Evolutionary conservation across 2,797 vertebrate genomes (phyloP), one percentile per base, ranked within the genome.

Genomic region (Buceros bicornis): DNA sequence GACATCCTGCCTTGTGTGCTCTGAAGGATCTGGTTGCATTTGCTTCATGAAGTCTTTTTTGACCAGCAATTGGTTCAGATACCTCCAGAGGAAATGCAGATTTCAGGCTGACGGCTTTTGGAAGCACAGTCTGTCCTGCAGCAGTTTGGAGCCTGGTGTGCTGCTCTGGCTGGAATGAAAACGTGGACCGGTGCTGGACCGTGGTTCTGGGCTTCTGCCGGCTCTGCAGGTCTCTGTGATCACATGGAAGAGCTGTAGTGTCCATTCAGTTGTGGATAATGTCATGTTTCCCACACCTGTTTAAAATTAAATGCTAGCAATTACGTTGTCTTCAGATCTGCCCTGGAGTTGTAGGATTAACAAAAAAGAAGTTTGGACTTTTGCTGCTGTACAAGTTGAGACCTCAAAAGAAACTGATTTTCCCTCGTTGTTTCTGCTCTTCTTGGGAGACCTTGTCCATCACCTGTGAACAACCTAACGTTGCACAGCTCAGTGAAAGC

Each of bases 171-270:
- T 56, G 5, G 2, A 5, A 13, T 10, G 35, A 5, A 65, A 45
- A 33, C 0, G 0, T 17, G 18, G 8, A 5, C 4, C 20, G 12
- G 42, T 29, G 22, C 18, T 74, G 66, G n/a, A 11, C n/a, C 8
- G 0, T 47, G 53, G 25, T 13, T 48, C 26, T 14, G 11, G 16
- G 19, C 13, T 62, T 24, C 26, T 71, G 67, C 21, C 25, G 53
- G 22, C 13, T 89, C 61, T 64, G 20, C 33, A 60, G 25, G 7
- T 10, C n/a, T 51, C 1, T 11, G 29, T n/a, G 9, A 31, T 74
- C 5, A 1, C 2, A 1, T 24, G 47, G 45, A 20, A 82, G 70
- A 65, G 16, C 42, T 74, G 76, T 8, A 58, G 20, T 40, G 31
- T 40, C 25, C 37, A 5, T 79, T 74, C 62, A 14, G 0, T 80